Conservation (phyloP, 2,113 vertebrate species). For the Nerophis lumbriciformis region DNA sequence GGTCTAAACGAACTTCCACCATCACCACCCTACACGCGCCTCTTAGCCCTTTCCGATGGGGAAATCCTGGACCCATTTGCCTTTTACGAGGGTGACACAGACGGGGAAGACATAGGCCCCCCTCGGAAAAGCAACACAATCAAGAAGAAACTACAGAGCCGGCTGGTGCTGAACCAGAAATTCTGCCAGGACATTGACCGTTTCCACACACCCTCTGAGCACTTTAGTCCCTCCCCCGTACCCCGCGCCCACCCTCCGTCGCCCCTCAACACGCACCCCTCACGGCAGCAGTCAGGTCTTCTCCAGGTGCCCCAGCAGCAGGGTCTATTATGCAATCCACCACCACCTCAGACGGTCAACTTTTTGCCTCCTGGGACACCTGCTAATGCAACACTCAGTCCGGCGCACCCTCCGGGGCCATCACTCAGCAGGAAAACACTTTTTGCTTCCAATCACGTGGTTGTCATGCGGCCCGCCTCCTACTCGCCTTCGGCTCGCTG, state of each 20-base stretch:
- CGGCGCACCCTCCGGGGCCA: slow-evolving; percentile 82
- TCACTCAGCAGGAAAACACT: slow-evolving; percentile 81
- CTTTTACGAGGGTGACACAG: slow-evolving; percentile 85
- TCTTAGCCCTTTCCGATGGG: slow-evolving; percentile 86
- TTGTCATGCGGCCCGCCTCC: slow-evolving; percentile 87
- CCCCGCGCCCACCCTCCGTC: slow-evolving; percentile 60
- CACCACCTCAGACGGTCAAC: slow-evolving; percentile 88
- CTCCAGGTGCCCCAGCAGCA: slow-evolving; percentile 69
- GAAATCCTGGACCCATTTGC: slow-evolving; percentile 94
- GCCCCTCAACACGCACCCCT: slow-evolving; percentile 56
- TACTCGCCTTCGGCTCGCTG: slow-evolving; percentile 86
- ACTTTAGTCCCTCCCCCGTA: slow-evolving; percentile 87
- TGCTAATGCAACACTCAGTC: slow-evolving; percentile 77
- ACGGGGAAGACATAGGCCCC: slow-evolving; percentile 78
- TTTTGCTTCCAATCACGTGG: slow-evolving; percentile 70
- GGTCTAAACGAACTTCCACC: slow-evolving; percentile 90
- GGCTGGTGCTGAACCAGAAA: slow-evolving; percentile 83
- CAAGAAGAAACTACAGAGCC: slow-evolving; percentile 89
- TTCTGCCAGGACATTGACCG: slow-evolving; percentile 82
- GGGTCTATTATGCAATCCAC: slow-evolving; percentile 92
- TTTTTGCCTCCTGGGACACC: slow-evolving; percentile 85
- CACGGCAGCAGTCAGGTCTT: slow-evolving; percentile 58
- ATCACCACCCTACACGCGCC: slow-evolving; percentile 81
- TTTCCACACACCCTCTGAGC: slow-evolving; percentile 88
- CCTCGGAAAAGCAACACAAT: slow-evolving; percentile 82